These are phyloP conservation scores for Thyatira batis DNA, from an alignment of 2,888 invertebrate genomes.

Conservation along the genomic window DNA sequence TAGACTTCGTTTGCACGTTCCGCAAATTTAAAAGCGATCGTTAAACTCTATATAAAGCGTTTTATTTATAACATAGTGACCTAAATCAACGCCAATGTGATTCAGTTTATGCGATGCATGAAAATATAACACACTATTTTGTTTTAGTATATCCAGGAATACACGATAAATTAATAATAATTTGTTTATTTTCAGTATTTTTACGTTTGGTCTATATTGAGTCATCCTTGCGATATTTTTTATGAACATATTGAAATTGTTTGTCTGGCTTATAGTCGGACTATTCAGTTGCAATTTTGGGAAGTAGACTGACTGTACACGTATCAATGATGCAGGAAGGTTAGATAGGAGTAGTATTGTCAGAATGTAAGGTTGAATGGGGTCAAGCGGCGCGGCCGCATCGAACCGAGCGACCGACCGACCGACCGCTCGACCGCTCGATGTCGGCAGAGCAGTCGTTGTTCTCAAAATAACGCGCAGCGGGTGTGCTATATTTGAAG, in stretches of 20 bases:
- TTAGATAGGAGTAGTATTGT: conserved; percentile 19
- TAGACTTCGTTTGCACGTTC: conserved; percentile 21
- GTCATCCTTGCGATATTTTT: background rate
- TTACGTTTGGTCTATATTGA: too few relatives aligned
- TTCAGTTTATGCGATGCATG: too few relatives aligned
- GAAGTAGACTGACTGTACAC: background rate
- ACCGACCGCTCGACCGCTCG: too few relatives aligned
- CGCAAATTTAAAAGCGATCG: conserved; percentile 25
- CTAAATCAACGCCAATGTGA: background rate
- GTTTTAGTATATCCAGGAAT: too few relatives aligned
- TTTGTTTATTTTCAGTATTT: too few relatives aligned
- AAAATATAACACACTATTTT: too few relatives aligned
- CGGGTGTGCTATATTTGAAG: conserved; percentile 75
- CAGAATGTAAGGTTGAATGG: conserved; percentile 38
- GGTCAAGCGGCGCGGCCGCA: conserved; percentile 50
- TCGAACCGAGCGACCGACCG: conserved; percentile 31
- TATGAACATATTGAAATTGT: background rate
- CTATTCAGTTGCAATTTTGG: background rate
- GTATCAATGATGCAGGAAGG: conserved; percentile 1
- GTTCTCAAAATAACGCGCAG: conserved; percentile 74
- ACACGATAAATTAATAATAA: too few relatives aligned
- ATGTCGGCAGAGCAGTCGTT: conserved; percentile 46
- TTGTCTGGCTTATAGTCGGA: background rate
- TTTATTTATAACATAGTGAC: conserved; percentile 23
- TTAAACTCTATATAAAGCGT: conserved; percentile 41